phyloP scores from a whole-genome alignment of 2,113 vertebrate species.

The Phocoena phocoena region DNA sequence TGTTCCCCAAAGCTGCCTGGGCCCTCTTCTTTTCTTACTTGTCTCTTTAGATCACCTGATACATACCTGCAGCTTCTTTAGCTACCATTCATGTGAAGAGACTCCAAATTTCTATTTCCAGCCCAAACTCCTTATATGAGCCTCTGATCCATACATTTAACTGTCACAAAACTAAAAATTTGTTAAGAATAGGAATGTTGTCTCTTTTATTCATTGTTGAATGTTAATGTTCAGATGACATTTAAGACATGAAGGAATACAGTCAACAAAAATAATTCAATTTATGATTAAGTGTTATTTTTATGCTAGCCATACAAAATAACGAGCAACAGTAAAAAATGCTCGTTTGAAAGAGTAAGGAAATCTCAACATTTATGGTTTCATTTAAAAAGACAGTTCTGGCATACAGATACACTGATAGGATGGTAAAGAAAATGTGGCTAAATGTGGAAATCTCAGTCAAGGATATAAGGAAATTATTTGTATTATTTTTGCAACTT shows the following conservation, averaged over 20 bases:
- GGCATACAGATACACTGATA: not conserved
- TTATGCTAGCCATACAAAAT: not conserved
- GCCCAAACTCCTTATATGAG: not conserved
- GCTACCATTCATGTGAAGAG: not conserved
- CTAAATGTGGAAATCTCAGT: not conserved
- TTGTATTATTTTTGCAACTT: not conserved
- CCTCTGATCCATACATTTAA: not conserved
- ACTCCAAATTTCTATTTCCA: not conserved
- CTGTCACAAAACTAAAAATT: constrained; percentile 4
- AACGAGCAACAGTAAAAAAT: not conserved
- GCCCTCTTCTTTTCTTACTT: not conserved
- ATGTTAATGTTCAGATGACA: not conserved
- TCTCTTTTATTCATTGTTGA: not conserved
- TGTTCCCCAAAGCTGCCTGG: not conserved
- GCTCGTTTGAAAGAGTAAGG: not conserved
- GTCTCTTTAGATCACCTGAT: not conserved
- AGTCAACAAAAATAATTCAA: not conserved
- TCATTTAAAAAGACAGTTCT: constrained; percentile 17
- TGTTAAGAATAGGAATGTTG: not conserved
- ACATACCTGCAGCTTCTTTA: not conserved
- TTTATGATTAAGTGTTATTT: constrained; percentile 27
- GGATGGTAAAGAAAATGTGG: not conserved
- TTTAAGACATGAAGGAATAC: constrained; percentile 4
- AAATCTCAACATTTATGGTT: not conserved
- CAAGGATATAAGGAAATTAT: not conserved